Evolutionary conservation across 2,113 vertebrate genomes (phyloP), one percentile per base, ranked within the genome.

Genomic region (Eolophus roseicapilla): DNA sequence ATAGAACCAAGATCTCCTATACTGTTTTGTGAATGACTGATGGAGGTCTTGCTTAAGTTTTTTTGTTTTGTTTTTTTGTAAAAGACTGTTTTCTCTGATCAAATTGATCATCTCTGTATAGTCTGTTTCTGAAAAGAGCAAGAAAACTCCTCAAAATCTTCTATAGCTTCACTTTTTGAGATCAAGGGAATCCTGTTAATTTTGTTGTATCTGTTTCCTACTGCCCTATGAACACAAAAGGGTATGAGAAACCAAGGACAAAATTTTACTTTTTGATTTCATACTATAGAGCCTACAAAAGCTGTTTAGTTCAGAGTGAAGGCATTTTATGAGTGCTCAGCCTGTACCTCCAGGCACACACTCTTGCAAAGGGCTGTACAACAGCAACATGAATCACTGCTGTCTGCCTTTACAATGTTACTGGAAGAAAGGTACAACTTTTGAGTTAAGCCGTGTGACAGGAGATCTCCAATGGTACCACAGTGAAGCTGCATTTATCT

Each of bases 1-100:
- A 23, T 0, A 93, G 65, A 95, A 75, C 35, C 74, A 46, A 92
- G 91, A 91, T 88, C 35, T 37, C 44, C n/a, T 53, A 24, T 53
- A 89, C 85, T 87, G 85, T 80, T 67, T 71, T 43, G 67, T 70
- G 63, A 91, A 63, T 67, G 77, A 80, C 75, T 90, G 94, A 93
- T 69, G 55, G 33, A 69, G 65, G 64, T 64, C n/a, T 69, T 69
- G 37, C 35, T 90, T 65, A 44, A 91, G 8, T 19, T n/a, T 11
- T 24, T 85, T 5, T 59, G 57, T 25, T n/a, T 33, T 55, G 44
- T 10, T 41, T 35, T 67, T 71, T 50, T 28, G 15, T 25, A 57
- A 71, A 86, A 68, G 70, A 62, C 59, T 71, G 25, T 50, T 59
- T 78, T 63, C 25, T 92, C 35, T 33, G 31, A 94, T 88, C 27